These are phyloP conservation scores for Rhodophaea formosa DNA, from an alignment of 2,888 invertebrate species.

Conservation along the genomic window DNA sequence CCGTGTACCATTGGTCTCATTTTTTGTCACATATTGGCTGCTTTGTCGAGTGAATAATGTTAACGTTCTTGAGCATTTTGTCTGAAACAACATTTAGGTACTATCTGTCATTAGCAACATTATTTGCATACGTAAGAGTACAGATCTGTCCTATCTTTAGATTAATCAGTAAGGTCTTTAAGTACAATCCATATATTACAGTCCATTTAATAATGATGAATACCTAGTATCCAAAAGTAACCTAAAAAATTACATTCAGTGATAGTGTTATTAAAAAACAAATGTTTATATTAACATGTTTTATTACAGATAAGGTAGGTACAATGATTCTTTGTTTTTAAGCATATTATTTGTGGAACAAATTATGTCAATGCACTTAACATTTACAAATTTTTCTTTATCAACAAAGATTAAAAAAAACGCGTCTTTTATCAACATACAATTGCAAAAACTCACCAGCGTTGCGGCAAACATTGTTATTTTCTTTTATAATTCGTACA, in stretches of 20 bases:
- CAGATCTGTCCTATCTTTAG: too few species aligned
- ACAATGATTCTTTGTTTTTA: neutral
- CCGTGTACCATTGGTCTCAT: conserved; percentile 72
- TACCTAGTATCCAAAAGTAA: too few species aligned
- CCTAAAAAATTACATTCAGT: neutral
- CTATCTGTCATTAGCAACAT: neutral
- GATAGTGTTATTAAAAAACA: neutral
- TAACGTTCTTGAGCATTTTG: conserved; percentile 36
- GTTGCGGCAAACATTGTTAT: neutral
- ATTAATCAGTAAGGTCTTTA: too few species aligned
- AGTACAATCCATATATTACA: too few species aligned
- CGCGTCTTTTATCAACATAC: too few species aligned
- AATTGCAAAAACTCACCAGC: conserved; percentile 8
- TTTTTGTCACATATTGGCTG: conserved; percentile 55
- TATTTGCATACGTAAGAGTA: neutral
- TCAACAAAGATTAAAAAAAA: too few species aligned
- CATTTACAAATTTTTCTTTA: too few species aligned
- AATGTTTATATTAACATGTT: neutral
- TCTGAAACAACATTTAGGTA: conserved; percentile 36
- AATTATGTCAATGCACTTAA: too few species aligned
- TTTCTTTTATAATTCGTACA: neutral
- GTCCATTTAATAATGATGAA: too few species aligned
- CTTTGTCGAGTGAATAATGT: conserved; percentile 39
- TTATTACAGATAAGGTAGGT: neutral
- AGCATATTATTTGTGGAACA: too few species aligned